Conservation (phyloP, 2,113 vertebrate species). For the Cottus gobio region DNA sequence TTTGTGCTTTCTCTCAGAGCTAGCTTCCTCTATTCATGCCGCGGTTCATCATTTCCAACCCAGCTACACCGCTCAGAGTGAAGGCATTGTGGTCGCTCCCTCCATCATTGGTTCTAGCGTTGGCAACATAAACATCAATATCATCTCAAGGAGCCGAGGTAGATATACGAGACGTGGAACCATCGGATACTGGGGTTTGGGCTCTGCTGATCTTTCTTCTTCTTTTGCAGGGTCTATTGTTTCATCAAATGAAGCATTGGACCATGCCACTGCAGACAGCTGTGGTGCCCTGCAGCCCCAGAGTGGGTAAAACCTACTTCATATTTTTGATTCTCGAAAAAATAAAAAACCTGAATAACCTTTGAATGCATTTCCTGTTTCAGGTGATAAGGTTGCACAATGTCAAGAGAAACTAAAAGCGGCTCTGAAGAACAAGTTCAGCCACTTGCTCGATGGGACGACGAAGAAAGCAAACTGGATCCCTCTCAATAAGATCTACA, state of each 20-base stretch:
- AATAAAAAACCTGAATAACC: background rate
- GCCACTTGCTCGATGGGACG: slow-evolving; percentile 44
- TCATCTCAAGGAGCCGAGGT: slow-evolving; percentile 42
- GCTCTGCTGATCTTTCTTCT: slow-evolving; percentile 6
- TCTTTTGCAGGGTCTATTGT: slow-evolving; percentile 17
- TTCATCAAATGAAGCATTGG: slow-evolving; percentile 2
- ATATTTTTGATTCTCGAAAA: background rate
- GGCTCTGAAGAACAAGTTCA: slow-evolving; percentile 56
- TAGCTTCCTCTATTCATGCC: slow-evolving; percentile 16
- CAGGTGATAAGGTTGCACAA: slow-evolving; percentile 37
- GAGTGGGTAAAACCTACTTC: slow-evolving; percentile 21
- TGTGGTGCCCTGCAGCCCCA: background rate
- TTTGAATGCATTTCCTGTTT: background rate
- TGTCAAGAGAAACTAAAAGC: slow-evolving; percentile 56
- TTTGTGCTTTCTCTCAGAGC: slow-evolving; percentile 12
- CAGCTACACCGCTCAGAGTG: slow-evolving; percentile 46
- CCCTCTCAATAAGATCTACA: slow-evolving; percentile 71
- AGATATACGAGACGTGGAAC: background rate
- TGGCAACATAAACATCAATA: slow-evolving; percentile 49
- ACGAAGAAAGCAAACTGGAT: slow-evolving; percentile 6
- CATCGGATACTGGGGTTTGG: background rate
- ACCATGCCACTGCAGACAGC: background rate
- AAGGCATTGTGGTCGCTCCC: slow-evolving; percentile 55
- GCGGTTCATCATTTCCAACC: slow-evolving; percentile 27
- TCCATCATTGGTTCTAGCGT: slow-evolving; percentile 38